phyloP scores from a whole-genome alignment of 2,888 invertebrate species.

The Stenodema calcarata region DNA sequence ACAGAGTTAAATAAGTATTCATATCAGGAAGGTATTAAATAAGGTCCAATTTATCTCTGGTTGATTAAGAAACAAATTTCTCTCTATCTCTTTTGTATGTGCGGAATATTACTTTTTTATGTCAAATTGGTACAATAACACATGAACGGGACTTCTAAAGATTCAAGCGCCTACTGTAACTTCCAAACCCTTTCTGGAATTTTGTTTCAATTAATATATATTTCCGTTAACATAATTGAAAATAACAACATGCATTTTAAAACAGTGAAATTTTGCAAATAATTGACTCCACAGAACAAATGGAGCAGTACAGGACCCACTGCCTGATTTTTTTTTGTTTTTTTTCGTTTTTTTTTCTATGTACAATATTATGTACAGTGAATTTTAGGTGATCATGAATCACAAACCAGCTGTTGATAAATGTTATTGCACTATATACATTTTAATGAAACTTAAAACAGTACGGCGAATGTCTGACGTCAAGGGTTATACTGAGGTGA shows the following conservation, averaged over 20 bases:
- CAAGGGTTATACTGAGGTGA: not conserved
- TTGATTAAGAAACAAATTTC: slow-evolving; percentile 3
- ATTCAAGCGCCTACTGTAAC: slow-evolving; percentile 43
- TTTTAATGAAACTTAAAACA: not conserved
- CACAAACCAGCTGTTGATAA: slow-evolving; percentile 13
- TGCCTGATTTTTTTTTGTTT: not conserved
- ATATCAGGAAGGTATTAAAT: slow-evolving; percentile 45
- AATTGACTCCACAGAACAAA: slow-evolving; percentile 38
- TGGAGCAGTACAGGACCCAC: slow-evolving; percentile 20
- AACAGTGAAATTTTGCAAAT: not conserved
- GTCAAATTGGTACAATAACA: not conserved
- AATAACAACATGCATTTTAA: slow-evolving; percentile 11
- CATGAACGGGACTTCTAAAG: not conserved
- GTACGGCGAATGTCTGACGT: not conserved
- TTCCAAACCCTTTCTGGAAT: slow-evolving; percentile 25
- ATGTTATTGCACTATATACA: slow-evolving; percentile 33
- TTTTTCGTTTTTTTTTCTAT: slow-evolving; percentile 5
- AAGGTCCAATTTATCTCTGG: slow-evolving; percentile 33
- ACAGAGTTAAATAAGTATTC: slow-evolving; percentile 50
- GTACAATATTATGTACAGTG: slow-evolving; percentile 43
- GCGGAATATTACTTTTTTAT: not conserved
- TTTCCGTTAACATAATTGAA: not conserved
- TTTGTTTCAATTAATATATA: not conserved
- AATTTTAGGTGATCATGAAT: not conserved
- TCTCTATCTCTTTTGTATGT: not conserved